phyloP scores from a whole-genome alignment of 1,140 invertebrate genomes.

The Stratiolaelaps scimitus region DNA sequence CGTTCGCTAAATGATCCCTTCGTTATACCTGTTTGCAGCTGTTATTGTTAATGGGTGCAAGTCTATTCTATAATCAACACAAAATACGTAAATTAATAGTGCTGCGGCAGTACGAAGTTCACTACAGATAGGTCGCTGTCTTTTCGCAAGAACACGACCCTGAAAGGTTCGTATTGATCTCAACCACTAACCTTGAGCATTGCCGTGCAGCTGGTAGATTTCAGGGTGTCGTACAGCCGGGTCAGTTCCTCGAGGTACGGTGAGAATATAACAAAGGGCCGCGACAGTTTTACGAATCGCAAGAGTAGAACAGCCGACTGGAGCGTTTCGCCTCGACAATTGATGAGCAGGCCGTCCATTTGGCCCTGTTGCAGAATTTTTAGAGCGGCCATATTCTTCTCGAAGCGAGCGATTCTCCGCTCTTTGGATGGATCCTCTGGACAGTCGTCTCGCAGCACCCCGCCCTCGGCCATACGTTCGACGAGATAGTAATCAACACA shows the following conservation, averaged over 20 bases:
- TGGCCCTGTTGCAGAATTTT: conserved; percentile 41
- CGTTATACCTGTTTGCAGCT: too few species aligned
- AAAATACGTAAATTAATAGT: too few species aligned
- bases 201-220: not conserved
- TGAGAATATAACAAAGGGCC: conserved; percentile 71
- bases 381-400: conserved; percentile 29
- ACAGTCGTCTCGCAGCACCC: conserved; percentile 2
- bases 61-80: too few species aligned
- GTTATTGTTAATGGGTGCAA: too few species aligned
- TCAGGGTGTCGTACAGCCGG: not conserved
- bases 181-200: conserved; percentile 5
- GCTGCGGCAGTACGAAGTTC: too few species aligned
- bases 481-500: conserved; percentile 19
- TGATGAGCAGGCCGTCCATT: conserved; percentile 64
- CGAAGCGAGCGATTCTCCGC: not conserved
- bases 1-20: too few species aligned
- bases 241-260: conserved; percentile 48
- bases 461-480: not conserved
- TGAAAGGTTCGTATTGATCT: too few species aligned
- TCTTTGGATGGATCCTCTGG: conserved; percentile 3
- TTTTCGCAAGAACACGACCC: too few species aligned
- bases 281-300: conserved; percentile 57
- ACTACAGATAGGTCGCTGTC: too few species aligned
- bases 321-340: conserved; percentile 67
- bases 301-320: conserved; percentile 54